Percentiles rank a stretch among this genome's conserved stretches.
Conservation (phyloP, 2,888 invertebrate genomes). For the Ennomos fuscantarius region DNA sequence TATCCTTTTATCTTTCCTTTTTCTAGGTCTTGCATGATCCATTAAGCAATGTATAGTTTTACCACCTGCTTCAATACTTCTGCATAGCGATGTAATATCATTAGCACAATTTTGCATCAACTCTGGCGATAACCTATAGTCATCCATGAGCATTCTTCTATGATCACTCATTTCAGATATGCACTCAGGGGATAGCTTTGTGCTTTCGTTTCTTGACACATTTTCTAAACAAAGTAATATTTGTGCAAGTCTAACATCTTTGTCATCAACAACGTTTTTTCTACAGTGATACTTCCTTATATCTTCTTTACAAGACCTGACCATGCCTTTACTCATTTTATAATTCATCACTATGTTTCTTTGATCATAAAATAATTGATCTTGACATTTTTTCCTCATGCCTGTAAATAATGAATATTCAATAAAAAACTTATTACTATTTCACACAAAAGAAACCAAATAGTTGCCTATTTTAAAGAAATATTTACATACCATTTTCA, state of each 20-base stretch:
- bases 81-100: slow-evolving; percentile 92
- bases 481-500: slow-evolving; percentile 82
- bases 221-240: slow-evolving; percentile 97
- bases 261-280: slow-evolving; percentile 92
- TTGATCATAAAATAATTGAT: slow-evolving; percentile 93
- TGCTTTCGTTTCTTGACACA: slow-evolving; percentile 88
- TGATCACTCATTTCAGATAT: slow-evolving; percentile 96
- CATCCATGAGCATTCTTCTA: slow-evolving; percentile 95
- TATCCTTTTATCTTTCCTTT: slow-evolving; percentile 87
- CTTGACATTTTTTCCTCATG: slow-evolving; percentile 89
- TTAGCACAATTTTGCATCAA: slow-evolving; percentile 94
- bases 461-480: background rate
- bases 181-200: slow-evolving; percentile 91
- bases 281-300: slow-evolving; percentile 94
- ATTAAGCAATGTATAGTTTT: slow-evolving; percentile 98
- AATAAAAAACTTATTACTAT: background rate
- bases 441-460: too few species aligned
- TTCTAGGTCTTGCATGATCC: slow-evolving; percentile 91
- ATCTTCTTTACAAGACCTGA: slow-evolving; percentile 95
- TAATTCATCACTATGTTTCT: slow-evolving; percentile 96
- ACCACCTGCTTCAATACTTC: slow-evolving; percentile 91
- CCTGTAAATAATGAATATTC: slow-evolving; percentile 53
- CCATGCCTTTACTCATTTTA: slow-evolving; percentile 94
- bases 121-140: slow-evolving; percentile 97
- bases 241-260: slow-evolving; percentile 93